Base-by-base conservation (phyloP, 2,113 vertebrate genomes). In the Vicugna pacos region DNA sequence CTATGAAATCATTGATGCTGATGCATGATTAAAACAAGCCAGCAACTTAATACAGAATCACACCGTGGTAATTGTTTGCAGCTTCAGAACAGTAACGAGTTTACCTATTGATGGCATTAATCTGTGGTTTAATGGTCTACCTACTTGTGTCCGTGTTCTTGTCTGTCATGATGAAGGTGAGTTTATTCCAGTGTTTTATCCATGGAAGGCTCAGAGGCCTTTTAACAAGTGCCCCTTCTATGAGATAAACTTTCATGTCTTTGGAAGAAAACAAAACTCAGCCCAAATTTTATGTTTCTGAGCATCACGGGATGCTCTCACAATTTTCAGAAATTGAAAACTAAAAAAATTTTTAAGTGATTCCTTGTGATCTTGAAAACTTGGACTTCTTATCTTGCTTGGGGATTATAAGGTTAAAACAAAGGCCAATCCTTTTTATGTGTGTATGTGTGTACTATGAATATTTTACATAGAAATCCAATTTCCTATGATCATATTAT, bases 311-410 rank as follows among this genome's bases (percentile, higher is more conserved):
- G 38, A 58, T n/a, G 4, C 11, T 83, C 52, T 56, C 19, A 77
- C 20, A 88, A 54, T 62, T 94, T 79, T 75, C 13, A 83, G 38
- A 72, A 35, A n/a, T 35, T 84, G 22, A 85, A 93, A 91, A 67
- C 42, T 38, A 69, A 80, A 85, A 24, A 24, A n/a, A 14, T 35
- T 19, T 24, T 20, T 11, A 82, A 75, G n/a, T 14, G 20, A 28
- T 54, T 46, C 24, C 12, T 56, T 32, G 5, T 70, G 28, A 70
- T 58, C 28, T 79, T 79, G 70, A 69, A 91, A 87, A 69, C n/a
- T 24, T 35, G 62, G 30, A 56, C 0, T 22, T 20, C 60, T 91
- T 60, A 13, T 88, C 20, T 76, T 83, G 13, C 8, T 88, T 83
- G 4, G 13, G 13, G 0, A 62, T 28, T 93, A 48, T 86, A 91